These are phyloP conservation scores for Monoplex corrugatus DNA, from an alignment of 2,888 invertebrate genomes.

Conservation along the genomic window DNA sequence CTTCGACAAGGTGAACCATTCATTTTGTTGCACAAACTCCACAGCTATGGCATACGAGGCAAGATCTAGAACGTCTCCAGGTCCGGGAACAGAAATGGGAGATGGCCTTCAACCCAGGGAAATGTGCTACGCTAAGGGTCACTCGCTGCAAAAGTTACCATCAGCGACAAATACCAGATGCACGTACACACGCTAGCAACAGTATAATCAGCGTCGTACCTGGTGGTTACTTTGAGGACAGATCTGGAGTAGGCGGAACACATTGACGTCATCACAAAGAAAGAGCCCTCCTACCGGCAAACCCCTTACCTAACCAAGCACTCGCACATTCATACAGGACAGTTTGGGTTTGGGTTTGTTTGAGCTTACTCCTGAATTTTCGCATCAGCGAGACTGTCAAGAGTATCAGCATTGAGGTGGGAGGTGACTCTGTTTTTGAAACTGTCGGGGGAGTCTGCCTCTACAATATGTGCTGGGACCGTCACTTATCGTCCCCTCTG, in stretches of 20 bases:
- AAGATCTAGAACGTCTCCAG: not conserved
- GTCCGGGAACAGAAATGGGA: slow-evolving; percentile 3
- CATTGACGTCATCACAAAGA: slow-evolving; percentile 1
- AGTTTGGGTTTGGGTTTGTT: too few relatives aligned
- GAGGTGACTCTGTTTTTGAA: too few relatives aligned
- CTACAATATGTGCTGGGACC: too few relatives aligned
- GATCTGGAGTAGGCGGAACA: not conserved
- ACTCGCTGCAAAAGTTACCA: slow-evolving; percentile 1
- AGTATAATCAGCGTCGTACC: slow-evolving; percentile 7
- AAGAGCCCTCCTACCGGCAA: too few relatives aligned
- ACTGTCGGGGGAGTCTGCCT: too few relatives aligned
- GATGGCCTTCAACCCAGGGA: not conserved
- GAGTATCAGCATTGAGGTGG: too few relatives aligned
- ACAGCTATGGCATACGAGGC: not conserved
- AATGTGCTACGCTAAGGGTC: not conserved
- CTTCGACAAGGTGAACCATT: not conserved
- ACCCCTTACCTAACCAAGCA: too few relatives aligned
- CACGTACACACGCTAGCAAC: not conserved
- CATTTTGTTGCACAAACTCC: slow-evolving; percentile 13
- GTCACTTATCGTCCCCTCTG: too few relatives aligned
- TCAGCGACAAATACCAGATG: not conserved
- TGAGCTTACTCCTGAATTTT: too few relatives aligned
- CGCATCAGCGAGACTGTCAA: too few relatives aligned
- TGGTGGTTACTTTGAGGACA: not conserved
- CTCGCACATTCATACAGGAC: too few relatives aligned